phyloP scores from a whole-genome alignment of 2,797 vertebrate genomes.

The Bradypus variegatus region DNA sequence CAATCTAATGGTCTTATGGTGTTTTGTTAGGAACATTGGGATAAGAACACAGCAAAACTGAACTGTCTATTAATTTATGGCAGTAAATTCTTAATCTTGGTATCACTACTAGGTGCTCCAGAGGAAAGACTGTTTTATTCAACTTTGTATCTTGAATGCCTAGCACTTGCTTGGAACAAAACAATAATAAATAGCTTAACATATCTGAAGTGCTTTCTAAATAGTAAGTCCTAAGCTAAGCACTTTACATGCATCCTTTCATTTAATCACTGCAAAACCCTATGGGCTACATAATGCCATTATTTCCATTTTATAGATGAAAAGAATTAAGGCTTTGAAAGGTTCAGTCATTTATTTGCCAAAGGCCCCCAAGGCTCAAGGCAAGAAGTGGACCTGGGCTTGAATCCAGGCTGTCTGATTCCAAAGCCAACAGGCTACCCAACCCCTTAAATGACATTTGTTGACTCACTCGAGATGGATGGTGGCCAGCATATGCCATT shows the following conservation, averaged over 20 bases:
- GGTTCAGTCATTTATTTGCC: not conserved
- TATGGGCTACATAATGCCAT: not conserved
- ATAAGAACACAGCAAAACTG: not conserved
- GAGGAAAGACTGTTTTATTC: not conserved
- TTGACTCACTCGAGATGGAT: not conserved
- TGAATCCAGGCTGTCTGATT: not conserved
- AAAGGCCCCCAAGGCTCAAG: not conserved
- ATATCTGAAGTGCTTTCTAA: not conserved
- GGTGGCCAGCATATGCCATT: not conserved
- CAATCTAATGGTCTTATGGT: not conserved
- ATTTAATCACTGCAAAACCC: not conserved
- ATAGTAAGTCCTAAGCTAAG: conserved; percentile 16
- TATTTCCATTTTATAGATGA: not conserved
- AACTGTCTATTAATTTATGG: not conserved
- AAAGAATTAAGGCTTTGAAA: conserved; percentile 25
- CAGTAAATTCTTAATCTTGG: not conserved
- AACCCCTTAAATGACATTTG: not conserved
- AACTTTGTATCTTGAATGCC: not conserved
- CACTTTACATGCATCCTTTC: not conserved
- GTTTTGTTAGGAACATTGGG: not conserved
- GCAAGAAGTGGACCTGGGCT: not conserved
- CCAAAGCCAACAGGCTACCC: not conserved
- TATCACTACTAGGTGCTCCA: not conserved
- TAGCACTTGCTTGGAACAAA: not conserved
- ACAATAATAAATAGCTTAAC: not conserved